Conservation (phyloP, 2,113 vertebrate genomes). For the Trachemys scripta region DNA sequence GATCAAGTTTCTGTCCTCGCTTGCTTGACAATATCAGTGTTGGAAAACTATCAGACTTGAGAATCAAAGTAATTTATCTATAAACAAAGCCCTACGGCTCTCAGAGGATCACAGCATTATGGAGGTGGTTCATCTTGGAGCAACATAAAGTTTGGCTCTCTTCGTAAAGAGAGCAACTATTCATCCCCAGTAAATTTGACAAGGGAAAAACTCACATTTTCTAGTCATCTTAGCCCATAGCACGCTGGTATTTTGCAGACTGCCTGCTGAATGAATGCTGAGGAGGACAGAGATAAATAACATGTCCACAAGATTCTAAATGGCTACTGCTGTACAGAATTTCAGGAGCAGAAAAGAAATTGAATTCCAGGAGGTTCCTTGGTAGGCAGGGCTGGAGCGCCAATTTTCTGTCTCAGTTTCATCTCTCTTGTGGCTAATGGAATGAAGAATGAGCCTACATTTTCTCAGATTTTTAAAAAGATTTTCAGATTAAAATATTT, state of each 20-base stretch:
- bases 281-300: neutral
- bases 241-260: neutral
- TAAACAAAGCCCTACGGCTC: neutral
- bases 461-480: slow-evolving; percentile 7
- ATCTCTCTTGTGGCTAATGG: neutral
- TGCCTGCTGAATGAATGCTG: neutral
- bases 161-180: neutral
- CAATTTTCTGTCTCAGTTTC: neutral
- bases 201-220: neutral
- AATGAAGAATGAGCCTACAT: neutral
- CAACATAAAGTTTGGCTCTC: neutral
- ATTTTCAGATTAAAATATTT: neutral
- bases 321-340: neutral
- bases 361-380: neutral
- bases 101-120: neutral
- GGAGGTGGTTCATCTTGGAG: neutral
- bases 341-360: neutral
- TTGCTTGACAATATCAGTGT: neutral
- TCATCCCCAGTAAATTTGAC: neutral
- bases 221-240: neutral
- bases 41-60: neutral
- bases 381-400: neutral
- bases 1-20: neutral
- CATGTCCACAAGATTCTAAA: neutral
- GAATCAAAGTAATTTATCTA: neutral